A percentile compares a stretch with the other conserved stretches of the same genome.
Conservation (phyloP, 2,797 vertebrate species). For the Arnoldichthys spilopterus region DNA sequence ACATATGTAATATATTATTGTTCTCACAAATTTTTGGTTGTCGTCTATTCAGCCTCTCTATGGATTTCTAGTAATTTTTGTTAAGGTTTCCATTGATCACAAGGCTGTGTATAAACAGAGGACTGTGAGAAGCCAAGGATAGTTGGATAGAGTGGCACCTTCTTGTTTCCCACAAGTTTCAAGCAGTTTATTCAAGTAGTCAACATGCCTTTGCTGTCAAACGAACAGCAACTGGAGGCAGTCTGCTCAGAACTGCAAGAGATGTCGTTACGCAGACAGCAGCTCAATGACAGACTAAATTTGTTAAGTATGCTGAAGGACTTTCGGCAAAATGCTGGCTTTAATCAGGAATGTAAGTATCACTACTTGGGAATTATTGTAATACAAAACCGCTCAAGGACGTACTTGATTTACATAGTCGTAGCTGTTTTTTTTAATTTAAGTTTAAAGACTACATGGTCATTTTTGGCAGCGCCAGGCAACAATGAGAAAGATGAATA, state of each 20-base stretch:
- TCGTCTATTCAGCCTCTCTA: not conserved
- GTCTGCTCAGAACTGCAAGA: slow-evolving; percentile 57
- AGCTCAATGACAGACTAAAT: slow-evolving; percentile 64
- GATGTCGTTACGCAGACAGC: slow-evolving; percentile 53
- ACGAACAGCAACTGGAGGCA: slow-evolving; percentile 4
- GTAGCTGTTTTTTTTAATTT: not conserved
- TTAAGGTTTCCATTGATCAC: not conserved
- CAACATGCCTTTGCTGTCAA: slow-evolving; percentile 55
- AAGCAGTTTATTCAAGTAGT: too few relatives aligned
- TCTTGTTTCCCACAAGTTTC: slow-evolving; percentile 18
- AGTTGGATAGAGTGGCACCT: not conserved
- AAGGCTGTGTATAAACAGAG: not conserved
- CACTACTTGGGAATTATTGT: not conserved
- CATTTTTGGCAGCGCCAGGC: slow-evolving; percentile 42
- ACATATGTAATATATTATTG: too few relatives aligned
- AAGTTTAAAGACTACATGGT: not conserved
- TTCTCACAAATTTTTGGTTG: too few relatives aligned
- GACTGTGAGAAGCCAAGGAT: not conserved
- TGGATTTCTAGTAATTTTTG: not conserved
- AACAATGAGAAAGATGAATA: slow-evolving; percentile 42
- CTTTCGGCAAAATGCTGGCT: slow-evolving; percentile 53
- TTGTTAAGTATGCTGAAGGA: slow-evolving; percentile 64
- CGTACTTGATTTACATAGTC: not conserved
- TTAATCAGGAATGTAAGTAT: slow-evolving; percentile 56
- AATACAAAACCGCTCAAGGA: not conserved